Evolutionary conservation across 2,113 vertebrate species (phyloP), one percentile per base, ranked within the genome.

Genomic region (Coptodon bakossiorum): DNA sequence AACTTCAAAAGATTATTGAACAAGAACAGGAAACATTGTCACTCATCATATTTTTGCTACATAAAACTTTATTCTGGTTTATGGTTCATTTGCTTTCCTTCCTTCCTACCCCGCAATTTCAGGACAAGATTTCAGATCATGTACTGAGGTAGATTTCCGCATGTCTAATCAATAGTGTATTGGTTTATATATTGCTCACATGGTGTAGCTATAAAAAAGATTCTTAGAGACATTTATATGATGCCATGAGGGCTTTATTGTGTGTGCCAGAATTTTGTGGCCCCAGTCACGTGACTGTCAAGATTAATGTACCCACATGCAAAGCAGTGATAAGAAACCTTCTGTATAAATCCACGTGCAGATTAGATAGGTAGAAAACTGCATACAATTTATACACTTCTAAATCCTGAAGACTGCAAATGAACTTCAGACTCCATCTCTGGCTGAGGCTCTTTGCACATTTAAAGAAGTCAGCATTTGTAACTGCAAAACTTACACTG

Each of bases 251-350:
- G 43, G 82, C 57, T 16, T 76, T 38, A 29, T 90, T 87, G 17
- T 80, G 45, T 82, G 40, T 89, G 76, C 76, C 27, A 84, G 40
- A 24, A 84, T 27, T 84, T 66, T 66, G 56, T 24, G 53, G 12
- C 78, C 24, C 73, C 86, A 79, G 73, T 86, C 31, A 59, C 45
- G 50, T 81, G 24, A 57, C 79, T 68, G 50, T 83, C 71, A 89
- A 66, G 78, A 54, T 80, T 83, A 89, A 63, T 86, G 50, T 71
- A 78, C 13, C 80, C 82, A 71, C 83, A 81, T 92, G 89, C 71
- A 50, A 89, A 61, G 45, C 27, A 52, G 7, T 12, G 91, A 94
- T 94, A 90, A 79, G 84, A 38, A 90, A 54, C 80, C 79, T 80
- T 57, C 80, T 81, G 54, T 71, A 81, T 89, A 66, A 86, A 90